Percentiles rank a stretch among this genome's conserved stretches.
phyloP scores from a whole-genome alignment of 2,797 vertebrate species.

The Poeciliopsis infans region DNA sequence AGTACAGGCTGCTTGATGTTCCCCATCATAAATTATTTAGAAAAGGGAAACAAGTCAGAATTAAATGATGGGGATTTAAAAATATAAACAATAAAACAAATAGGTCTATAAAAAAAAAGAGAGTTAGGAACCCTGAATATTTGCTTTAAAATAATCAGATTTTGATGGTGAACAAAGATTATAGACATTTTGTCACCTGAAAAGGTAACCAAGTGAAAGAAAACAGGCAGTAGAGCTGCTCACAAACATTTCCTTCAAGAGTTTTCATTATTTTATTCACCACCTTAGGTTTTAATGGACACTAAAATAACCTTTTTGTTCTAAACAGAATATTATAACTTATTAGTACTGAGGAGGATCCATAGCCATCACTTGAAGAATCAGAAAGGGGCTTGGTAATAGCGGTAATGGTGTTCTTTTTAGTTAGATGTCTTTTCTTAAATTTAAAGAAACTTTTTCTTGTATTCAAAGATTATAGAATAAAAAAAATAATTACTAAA shows the following conservation, averaged over 20 bases:
- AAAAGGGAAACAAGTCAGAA: slow-evolving; percentile 8
- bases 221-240: not conserved
- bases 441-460: not conserved
- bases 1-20: slow-evolving; percentile 36
- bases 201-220: not conserved
- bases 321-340: not conserved
- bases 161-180: not conserved
- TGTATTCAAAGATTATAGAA: not conserved
- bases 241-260: not conserved
- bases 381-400: not conserved
- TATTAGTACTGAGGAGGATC: not conserved
- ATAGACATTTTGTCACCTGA: not conserved
- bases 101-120: not conserved
- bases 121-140: no score
- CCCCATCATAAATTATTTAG: slow-evolving; percentile 26
- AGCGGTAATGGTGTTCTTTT: not conserved
- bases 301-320: not conserved
- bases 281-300: not conserved
- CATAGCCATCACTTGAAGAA: not conserved
- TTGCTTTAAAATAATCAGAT: no score
- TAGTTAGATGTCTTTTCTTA: not conserved
- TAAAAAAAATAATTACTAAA: not conserved
- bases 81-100: not conserved
- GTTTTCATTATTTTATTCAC: not conserved
- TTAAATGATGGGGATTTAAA: not conserved